Percentiles rank a stretch among this genome's conserved stretches.
phyloP scores from a whole-genome alignment of 2,888 invertebrate genomes.

The Coelogynopora nodosa region DNA sequence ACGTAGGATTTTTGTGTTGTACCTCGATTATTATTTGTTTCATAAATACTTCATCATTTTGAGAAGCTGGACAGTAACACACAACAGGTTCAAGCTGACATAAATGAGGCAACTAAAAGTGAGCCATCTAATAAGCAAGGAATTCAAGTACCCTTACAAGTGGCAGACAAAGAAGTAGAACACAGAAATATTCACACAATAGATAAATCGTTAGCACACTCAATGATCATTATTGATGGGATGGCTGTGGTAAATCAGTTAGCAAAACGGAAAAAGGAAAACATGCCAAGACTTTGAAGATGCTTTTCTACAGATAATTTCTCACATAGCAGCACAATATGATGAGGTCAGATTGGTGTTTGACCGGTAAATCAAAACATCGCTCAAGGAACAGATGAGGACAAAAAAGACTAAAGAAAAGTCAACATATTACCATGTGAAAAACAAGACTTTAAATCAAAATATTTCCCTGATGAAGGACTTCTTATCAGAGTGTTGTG shows the following conservation, averaged over 20 bases:
- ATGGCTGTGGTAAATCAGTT: slow-evolving; percentile 46
- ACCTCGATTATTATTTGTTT: too few species aligned
- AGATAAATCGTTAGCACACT: too few species aligned
- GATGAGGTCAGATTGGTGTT: slow-evolving; percentile 46
- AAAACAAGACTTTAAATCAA: slow-evolving; percentile 46
- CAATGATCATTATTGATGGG: slow-evolving; percentile 46
- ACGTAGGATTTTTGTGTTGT: too few species aligned
- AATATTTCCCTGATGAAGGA: slow-evolving; percentile 43
- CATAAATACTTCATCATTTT: too few species aligned
- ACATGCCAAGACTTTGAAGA: slow-evolving; percentile 37
- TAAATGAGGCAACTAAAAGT: too few species aligned
- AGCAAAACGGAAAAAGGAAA: slow-evolving; percentile 25
- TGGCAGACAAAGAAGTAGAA: too few species aligned
- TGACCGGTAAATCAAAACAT: slow-evolving; percentile 44
- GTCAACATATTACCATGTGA: slow-evolving; percentile 46
- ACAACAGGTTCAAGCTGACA: too few species aligned
- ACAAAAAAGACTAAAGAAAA: slow-evolving; percentile 46
- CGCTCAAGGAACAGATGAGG: slow-evolving; percentile 45
- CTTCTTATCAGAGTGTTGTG: background rate
- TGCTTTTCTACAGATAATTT: slow-evolving; percentile 41
- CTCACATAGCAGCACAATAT: slow-evolving; percentile 41
- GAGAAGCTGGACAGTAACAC: too few species aligned
- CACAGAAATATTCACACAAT: too few species aligned
- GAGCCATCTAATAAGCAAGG: too few species aligned
- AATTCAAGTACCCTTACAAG: too few species aligned